Evolutionary conservation across 2,113 vertebrate genomes (phyloP).

Genomic region (Struthio camelus): DNA sequence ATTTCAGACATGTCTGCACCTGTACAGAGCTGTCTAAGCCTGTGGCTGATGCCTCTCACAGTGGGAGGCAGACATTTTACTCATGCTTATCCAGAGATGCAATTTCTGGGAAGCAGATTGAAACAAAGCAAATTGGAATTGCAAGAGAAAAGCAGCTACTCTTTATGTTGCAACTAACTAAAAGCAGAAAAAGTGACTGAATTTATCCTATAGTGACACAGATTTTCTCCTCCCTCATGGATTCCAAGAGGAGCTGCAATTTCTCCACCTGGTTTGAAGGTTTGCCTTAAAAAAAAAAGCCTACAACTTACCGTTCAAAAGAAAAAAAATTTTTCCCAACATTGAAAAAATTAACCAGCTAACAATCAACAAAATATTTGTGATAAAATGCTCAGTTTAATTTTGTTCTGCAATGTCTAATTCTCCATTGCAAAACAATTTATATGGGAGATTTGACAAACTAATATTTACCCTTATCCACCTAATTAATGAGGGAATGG

Average conservation of each 20-base stretch:
- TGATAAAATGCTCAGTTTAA: not conserved
- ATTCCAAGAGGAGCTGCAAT: not conserved
- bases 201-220: not conserved
- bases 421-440: not conserved
- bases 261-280: not conserved
- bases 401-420: fast-evolving
- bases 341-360: not conserved
- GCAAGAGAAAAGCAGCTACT: not conserved
- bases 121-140: not conserved
- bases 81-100: not conserved
- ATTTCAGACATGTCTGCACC: not conserved
- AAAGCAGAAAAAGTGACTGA: not conserved
- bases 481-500: not conserved
- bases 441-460: not conserved
- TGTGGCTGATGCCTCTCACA: not conserved
- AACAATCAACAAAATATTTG: not conserved
- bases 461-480: not conserved
- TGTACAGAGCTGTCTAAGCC: not conserved
- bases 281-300: not conserved
- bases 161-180: not conserved
- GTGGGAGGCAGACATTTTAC: not conserved
- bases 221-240: not conserved
- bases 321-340: not conserved
- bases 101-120: not conserved
- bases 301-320: not conserved